Base-by-base conservation (phyloP, 2,113 vertebrate species). In the Calyptommatus sinebrachiatus region DNA sequence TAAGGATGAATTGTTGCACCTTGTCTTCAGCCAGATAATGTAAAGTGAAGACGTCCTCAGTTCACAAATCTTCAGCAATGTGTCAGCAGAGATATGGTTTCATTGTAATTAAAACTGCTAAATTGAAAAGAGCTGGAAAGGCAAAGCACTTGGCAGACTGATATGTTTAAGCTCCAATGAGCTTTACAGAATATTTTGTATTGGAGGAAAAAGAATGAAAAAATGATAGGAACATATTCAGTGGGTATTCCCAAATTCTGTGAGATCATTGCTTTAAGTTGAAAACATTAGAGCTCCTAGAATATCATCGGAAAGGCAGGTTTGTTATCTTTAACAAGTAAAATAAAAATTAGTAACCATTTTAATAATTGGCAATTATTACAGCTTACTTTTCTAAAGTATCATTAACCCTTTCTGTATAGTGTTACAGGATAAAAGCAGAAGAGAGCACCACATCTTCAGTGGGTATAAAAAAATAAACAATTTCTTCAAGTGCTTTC, bases 1-100 rank as follows among this genome's bases (percentile, higher is more conserved):
- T 75, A 75, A 88, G 86, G 78, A 80, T 66, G 67, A 62, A 79
- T 66, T n/a, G 7, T 70, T 84, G 46, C 68, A 68, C 88, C 83
- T 53, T 79, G 60, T 2, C 53, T 53, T 78, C 79, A 84, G 70
- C 70, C 63, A 74, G 11, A 77, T 79, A 57, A 83, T 76, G 31
- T 65, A 16, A 57, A 76, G 69, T 50, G 48, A 72, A 80, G 71
- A 73, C 77, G 1, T 62, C 60, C 71, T 31, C 77, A 76, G 63
- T 73, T 89, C 75, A 81, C 89, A 86, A 85, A 88, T 91, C 77
- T 79, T 90, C 63, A 87, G 65, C 73, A 78, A 76, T 63, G 57
- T 86, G 57, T 81, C 78, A 35, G 0, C 63, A 29, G 53, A 46
- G 22, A 29, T 73, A 66, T 73, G 73, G 28, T 73, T 86, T 31